Percentiles rank a stretch among this genome's conserved stretches.
phyloP scores from a whole-genome alignment of 1,140 invertebrate genomes.

The Tetranychus urticae region DNA sequence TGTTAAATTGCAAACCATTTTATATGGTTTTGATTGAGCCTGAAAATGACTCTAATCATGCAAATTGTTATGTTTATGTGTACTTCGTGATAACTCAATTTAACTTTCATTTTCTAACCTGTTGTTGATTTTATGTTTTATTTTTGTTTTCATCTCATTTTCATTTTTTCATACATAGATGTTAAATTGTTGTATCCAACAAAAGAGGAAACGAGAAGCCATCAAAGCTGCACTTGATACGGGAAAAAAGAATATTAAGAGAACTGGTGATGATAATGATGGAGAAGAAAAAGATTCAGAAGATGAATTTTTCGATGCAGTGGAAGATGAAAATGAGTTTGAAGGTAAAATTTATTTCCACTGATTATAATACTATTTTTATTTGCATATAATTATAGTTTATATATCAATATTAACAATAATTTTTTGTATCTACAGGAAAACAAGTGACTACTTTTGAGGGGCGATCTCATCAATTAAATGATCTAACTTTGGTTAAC shows the following conservation, averaged over 20 bases:
- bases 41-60: neutral
- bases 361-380: conserved; percentile 10
- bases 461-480: conserved; percentile 41
- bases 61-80: neutral
- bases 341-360: neutral
- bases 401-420: too few species aligned
- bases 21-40: too few species aligned
- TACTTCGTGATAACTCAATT: conserved; percentile 1
- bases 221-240: neutral
- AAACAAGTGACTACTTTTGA: conserved; percentile 19
- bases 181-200: conserved; percentile 80
- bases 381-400: too few species aligned
- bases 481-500: conserved; percentile 33
- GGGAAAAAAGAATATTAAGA: neutral
- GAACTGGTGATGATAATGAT: neutral
- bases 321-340: conserved; percentile 28
- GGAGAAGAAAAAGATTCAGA: conserved; percentile 16
- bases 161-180: conserved; percentile 50
- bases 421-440: neutral
- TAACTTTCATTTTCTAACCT: neutral
- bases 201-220: conserved; percentile 29
- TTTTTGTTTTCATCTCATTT: neutral
- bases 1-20: too few species aligned
- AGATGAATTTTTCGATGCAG: conserved; percentile 68
- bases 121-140: neutral